Percentiles rank a stretch among this genome's conserved stretches.
Evolutionary conservation across 2,888 invertebrate species (phyloP).

Genomic region (Cheilosia urbana): DNA sequence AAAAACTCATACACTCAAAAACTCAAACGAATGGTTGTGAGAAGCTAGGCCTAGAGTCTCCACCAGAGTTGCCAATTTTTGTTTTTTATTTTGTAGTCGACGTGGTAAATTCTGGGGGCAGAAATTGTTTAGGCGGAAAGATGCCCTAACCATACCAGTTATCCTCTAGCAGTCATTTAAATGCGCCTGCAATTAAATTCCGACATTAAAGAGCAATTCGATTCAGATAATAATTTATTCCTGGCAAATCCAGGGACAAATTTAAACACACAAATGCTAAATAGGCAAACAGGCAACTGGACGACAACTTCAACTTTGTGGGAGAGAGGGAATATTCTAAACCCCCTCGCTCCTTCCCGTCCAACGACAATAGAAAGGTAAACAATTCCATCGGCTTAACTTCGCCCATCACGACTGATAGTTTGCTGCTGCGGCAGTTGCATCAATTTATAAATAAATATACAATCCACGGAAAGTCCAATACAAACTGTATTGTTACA

Average conservation of each 20-base stretch:
- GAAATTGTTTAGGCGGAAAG: too few species aligned
- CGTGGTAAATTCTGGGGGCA: too few species aligned
- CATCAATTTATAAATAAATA: slow-evolving; percentile 50
- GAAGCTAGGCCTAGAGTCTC: too few species aligned
- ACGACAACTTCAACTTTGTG: neutral
- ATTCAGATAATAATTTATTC: too few species aligned
- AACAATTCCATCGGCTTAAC: slow-evolving; percentile 62
- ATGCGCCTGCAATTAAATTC: neutral
- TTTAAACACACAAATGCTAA: too few species aligned
- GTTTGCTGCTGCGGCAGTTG: slow-evolving; percentile 28
- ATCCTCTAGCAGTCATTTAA: neutral
- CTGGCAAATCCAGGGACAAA: too few species aligned
- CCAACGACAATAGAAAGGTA: slow-evolving; percentile 45
- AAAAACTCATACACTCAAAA: too few species aligned
- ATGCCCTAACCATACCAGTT: neutral
- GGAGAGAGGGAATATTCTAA: too few species aligned
- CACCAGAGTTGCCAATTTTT: too few species aligned
- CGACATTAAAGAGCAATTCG: too few species aligned
- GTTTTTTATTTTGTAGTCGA: too few species aligned
- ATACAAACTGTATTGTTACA: slow-evolving; percentile 22
- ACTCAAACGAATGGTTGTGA: too few species aligned
- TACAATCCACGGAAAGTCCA: slow-evolving; percentile 25
- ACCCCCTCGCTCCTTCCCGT: neutral
- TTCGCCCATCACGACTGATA: slow-evolving; percentile 49
- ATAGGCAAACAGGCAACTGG: neutral